Conservation (phyloP, 2,797 vertebrate species). For the Botia almorhae region DNA sequence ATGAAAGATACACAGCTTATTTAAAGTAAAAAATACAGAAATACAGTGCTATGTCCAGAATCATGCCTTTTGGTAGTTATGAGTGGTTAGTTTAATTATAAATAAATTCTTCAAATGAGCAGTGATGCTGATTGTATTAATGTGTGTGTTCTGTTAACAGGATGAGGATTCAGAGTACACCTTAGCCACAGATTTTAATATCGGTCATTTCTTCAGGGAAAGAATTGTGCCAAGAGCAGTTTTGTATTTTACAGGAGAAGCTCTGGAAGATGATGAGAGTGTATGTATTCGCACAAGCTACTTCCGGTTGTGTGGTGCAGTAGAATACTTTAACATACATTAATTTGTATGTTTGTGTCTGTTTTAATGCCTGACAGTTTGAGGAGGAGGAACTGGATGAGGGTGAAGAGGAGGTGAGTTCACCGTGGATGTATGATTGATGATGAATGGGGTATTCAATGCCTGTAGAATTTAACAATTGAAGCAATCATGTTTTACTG, state of each 20-base stretch:
- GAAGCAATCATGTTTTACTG: not conserved
- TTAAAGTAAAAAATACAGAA: no score
- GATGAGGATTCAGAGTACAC: conserved; percentile 96
- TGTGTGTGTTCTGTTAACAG: conserved; percentile 67
- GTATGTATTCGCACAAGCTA: conserved; percentile 69
- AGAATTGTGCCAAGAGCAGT: conserved; percentile 95
- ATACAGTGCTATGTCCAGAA: no score
- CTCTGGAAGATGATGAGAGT: conserved; percentile 94
- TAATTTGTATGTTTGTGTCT: not conserved
- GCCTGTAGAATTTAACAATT: not conserved
- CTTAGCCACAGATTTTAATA: conserved; percentile 95
- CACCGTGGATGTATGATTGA: not conserved
- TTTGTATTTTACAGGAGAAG: conserved; percentile 98
- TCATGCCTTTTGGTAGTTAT: no score
- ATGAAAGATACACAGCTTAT: no score
- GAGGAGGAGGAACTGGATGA: conserved; percentile 94
- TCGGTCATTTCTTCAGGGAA: conserved; percentile 98
- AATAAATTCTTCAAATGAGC: not conserved
- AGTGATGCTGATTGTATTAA: not conserved
- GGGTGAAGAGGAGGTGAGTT: conserved; percentile 93
- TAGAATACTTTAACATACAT: not conserved
- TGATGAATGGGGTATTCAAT: not conserved
- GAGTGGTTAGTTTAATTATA: no score
- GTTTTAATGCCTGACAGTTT: conserved; percentile 82
- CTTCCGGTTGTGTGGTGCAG: not conserved